Percentiles rank a stretch among this genome's conserved stretches.
Conservation (phyloP, 2,888 invertebrate species). For the Torymus auratus region DNA sequence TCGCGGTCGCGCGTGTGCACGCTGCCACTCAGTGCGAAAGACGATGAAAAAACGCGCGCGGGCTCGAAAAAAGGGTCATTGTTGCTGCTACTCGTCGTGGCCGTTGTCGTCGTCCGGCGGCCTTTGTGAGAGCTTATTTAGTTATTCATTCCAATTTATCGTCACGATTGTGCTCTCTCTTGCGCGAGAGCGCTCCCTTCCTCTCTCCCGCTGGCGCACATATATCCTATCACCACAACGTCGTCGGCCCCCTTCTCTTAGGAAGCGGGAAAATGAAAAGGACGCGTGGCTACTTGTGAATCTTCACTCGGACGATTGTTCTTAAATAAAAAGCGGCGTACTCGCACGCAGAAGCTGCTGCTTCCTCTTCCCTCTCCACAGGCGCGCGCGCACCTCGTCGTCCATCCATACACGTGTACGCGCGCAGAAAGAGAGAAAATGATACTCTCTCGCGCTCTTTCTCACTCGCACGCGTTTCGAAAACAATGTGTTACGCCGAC, state of each 20-base stretch:
- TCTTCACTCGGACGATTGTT: conserved; percentile 52
- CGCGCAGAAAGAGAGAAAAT: background rate
- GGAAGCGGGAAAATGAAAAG: conserved; percentile 43
- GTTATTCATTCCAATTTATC: conserved; percentile 59
- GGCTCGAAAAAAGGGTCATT: conserved; percentile 41
- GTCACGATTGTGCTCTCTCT: conserved; percentile 51
- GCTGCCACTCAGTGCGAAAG: conserved; percentile 38
- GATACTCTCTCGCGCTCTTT: no score
- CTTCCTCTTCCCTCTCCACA: background rate
- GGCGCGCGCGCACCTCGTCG: no score
- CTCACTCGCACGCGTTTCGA: conserved; percentile 32
- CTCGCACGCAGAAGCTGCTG: conserved; percentile 3
- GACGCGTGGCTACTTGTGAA: conserved; percentile 44
- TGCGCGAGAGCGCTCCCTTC: background rate
- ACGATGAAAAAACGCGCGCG: conserved; percentile 12
- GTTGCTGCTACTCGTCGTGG: conserved; percentile 15
- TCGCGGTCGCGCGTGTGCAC: background rate
- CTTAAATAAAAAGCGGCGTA: conserved; percentile 47
- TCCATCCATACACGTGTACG: conserved; percentile 21
- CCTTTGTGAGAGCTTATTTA: conserved; percentile 56
- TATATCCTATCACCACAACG: conserved; percentile 1
- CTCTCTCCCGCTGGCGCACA: background rate
- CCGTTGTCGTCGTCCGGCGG: conserved; percentile 10
- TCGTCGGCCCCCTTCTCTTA: background rate
- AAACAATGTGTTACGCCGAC: conserved; percentile 63